Conservation (phyloP, 2,888 invertebrate species). For the Tiliacea citrago region DNA sequence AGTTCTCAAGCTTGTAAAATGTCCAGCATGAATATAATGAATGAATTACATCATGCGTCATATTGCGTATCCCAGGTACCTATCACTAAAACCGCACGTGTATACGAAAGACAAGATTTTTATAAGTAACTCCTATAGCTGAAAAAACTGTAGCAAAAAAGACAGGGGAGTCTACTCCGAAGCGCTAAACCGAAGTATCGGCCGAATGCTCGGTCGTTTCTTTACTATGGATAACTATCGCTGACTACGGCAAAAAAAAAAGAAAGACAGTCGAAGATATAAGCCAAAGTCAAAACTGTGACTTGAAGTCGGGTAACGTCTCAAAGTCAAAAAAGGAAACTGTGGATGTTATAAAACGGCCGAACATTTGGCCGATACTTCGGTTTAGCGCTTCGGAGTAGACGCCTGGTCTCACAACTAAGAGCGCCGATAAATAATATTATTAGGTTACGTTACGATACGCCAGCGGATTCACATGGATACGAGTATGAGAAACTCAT, state of each 20-base stretch:
- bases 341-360: no score
- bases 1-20: slow-evolving; percentile 15
- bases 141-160: slow-evolving; percentile 23
- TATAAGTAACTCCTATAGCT: neutral
- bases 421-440: slow-evolving; percentile 16
- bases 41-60: slow-evolving; percentile 16
- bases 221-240: no score
- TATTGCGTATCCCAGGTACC: slow-evolving; percentile 2
- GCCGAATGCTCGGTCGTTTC: no score
- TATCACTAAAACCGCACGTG: slow-evolving; percentile 34
- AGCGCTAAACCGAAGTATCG: no score
- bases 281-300: no score
- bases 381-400: no score
- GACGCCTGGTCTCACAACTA: slow-evolving; percentile 16
- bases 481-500: neutral
- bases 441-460: slow-evolving; percentile 1
- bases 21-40: neutral
- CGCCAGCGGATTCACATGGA: neutral
- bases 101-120: slow-evolving; percentile 3
- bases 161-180: no score
- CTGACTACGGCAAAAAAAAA: no score
- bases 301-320: no score
- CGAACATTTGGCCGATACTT: no score
- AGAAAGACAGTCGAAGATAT: no score
- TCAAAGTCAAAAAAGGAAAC: no score